Evolutionary conservation across 37 sponge, comb jelly and placozoan genomes (phyloP), one percentile per base, ranked within the genome.

Genomic region (Aplysina aerophoba): DNA sequence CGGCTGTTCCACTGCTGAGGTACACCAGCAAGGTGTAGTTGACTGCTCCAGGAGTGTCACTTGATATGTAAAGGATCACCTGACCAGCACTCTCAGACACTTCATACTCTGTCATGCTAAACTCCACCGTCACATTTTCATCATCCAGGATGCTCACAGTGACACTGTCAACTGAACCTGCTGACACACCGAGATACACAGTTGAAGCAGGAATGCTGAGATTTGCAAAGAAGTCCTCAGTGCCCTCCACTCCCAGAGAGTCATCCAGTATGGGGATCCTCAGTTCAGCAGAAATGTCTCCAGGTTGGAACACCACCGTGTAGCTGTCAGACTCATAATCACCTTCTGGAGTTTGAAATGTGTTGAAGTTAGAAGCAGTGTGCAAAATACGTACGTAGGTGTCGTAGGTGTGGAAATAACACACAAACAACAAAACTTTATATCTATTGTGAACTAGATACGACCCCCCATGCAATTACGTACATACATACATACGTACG

Each of bases 121-220:
- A 75, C 44, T 75, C 13, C 44, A 75, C 53, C 41, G 37, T 24
- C 37, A 75, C 25, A 21, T 71, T 33, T 0, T 50, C 78, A 40
- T 53, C 53, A 53, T 75, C 53, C 40, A 21, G 16, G 78, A 75
- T 75, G 53, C 40, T 75, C n/a, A 75, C 78, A 12, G 53, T 75
- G n/a, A 54, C 4, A 37, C 1, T 17, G 78, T 75, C 20, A 44
- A 41, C 24, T 40, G 20, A 14, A 2, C 78, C 78, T 19, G 44
- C 78, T 53, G 22, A 36, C 14, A 75, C 40, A 75, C 54, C 78
- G 4, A 41, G 24, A 19, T 13, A 17, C 21, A n/a, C 12, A 24
- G 78, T 15, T 41, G 21, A 17, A 14, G 31, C 4, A 41, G 78
- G 53, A 36, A 75, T 75, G 14, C 24, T 36, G n/a, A 75, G 78